Base-by-base conservation (phyloP, 2,888 invertebrate species). In the Arctia plantaginis region DNA sequence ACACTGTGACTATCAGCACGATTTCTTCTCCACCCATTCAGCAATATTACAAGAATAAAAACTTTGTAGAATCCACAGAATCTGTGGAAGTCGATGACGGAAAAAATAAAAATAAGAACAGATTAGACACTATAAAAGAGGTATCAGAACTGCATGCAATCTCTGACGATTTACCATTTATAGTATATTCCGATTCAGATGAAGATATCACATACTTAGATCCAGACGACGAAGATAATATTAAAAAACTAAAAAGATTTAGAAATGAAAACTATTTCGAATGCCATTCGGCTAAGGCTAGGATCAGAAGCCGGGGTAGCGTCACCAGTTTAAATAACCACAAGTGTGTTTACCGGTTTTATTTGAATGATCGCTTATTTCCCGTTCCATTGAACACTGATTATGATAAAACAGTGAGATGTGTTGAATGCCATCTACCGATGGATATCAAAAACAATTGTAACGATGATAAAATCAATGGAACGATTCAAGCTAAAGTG, bases 181-280 rank as follows among this genome's bases (percentile, higher is more conserved):
- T 82, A 71, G 83, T 90, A 62, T 84, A 82, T 27, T 78, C 88
- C 0, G 88, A 91, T 41, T 85, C 87, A 0, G 90, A 91, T 2
- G 88, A 89, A 6, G 90, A 89, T 35, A 69, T 85, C 23, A 85
- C 85, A 12, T 85, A 82, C 65, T 69, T 89, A 35, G 88, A 93
- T 33, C 76, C 84, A 41, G 87, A 89, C 15, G 88, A 87, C 67
- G 74, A 81, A 0, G 84, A 90, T 0, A 91, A 83, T 35, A 85
- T 93, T 0, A 80, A 88, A 41, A 82, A 88, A 10, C 71, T 95
- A n/a, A 94, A 92, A 77, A 92, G 94, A 80, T 97, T 97, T 80
- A 92, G 97, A 23, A 90, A 94, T 3, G 91, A 96, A 13, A 96
- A 97, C 83, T 97, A 96, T 83, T 97, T 97, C 76, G 97, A 97